Percentiles rank a stretch among this genome's conserved stretches.
Evolutionary conservation across 2,797 vertebrate species (phyloP).

Genomic region (Poeciliopsis infans): DNA sequence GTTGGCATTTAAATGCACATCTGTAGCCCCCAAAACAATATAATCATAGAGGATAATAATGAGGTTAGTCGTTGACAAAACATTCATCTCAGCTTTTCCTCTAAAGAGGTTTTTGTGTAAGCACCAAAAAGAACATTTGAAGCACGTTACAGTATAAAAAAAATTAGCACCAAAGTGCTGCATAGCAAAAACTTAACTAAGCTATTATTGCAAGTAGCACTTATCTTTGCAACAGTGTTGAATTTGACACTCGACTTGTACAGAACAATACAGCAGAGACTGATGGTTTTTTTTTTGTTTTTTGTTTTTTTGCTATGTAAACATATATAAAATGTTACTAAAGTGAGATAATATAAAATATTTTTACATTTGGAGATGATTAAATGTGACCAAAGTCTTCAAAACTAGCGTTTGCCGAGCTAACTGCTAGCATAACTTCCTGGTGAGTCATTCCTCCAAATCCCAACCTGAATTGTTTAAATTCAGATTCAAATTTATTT

Average conservation of each 20-base stretch:
- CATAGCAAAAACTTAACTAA: neutral
- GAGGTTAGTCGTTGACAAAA: neutral
- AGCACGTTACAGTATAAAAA: neutral
- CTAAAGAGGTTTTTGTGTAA: neutral
- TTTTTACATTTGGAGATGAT: neutral
- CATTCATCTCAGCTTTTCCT: neutral
- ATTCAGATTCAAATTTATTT: too few relatives aligned
- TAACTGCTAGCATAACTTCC: neutral
- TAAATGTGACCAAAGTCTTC: neutral
- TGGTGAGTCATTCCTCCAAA: neutral
- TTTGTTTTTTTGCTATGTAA: neutral
- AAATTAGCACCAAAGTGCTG: neutral
- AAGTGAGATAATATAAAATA: neutral
- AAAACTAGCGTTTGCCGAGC: neutral
- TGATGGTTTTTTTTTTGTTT: neutral
- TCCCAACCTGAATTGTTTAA: neutral
- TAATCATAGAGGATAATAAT: neutral
- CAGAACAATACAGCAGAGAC: neutral
- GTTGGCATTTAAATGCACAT: neutral
- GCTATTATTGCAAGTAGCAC: neutral
- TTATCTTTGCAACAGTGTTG: neutral
- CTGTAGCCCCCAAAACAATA: neutral
- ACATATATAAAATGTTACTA: neutral
- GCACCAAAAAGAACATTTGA: neutral
- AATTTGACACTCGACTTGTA: neutral